phyloP scores from a whole-genome alignment of 2,797 vertebrate species.

The Intellagama lesueurii region DNA sequence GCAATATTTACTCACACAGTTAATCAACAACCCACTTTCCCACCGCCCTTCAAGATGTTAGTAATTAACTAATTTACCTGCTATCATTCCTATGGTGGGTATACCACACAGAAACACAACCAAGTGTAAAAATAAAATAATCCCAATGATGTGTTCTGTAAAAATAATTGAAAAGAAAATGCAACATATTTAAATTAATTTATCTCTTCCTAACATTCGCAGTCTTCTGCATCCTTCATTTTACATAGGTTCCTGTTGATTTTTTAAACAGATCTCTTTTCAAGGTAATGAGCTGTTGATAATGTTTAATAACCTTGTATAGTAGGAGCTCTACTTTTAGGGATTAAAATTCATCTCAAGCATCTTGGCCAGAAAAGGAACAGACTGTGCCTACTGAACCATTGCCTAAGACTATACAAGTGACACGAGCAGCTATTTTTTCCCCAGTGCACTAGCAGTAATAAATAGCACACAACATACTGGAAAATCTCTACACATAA shows the following conservation, averaged over 20 bases:
- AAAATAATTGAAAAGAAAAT: neutral
- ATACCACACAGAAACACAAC: neutral
- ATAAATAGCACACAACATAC: conserved; percentile 5
- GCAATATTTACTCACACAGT: neutral
- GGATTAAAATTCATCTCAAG: conserved; percentile 29
- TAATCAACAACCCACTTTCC: neutral
- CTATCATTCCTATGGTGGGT: neutral
- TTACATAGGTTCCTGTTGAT: neutral
- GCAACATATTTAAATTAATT: neutral
- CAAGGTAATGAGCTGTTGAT: conserved; percentile 41
- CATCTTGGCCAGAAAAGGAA: neutral
- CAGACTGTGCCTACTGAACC: neutral
- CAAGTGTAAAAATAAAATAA: neutral
- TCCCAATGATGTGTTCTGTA: fast-evolving
- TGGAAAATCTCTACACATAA: neutral
- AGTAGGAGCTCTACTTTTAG: neutral
- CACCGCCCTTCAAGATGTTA: neutral
- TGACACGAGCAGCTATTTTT: neutral
- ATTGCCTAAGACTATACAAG: neutral
- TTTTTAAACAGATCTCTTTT: conserved; percentile 40
- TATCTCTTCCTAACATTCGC: neutral
- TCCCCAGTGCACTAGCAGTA: neutral
- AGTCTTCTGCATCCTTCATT: neutral
- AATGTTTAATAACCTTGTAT: conserved; percentile 41
- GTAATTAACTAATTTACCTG: neutral